Evolutionary conservation across 2,113 vertebrate species (phyloP), one percentile per base, ranked within the genome.

Genomic region (Pseudorasbora parva): DNA sequence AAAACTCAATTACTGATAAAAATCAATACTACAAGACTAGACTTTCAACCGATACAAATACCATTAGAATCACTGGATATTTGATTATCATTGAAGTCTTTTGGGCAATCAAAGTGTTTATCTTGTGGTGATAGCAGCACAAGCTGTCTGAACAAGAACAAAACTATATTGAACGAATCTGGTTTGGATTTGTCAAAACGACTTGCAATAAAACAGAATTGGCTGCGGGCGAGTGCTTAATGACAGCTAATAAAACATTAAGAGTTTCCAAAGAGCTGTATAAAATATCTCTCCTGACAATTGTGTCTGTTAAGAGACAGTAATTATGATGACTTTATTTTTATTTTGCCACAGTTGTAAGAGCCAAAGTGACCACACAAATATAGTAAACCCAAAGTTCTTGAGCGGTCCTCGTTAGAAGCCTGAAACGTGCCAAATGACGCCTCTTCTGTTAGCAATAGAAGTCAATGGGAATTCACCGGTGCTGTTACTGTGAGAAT

Each of bases 161-260:
- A 27, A 64, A 49, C 43, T 30, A 25, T 43, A 64, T 79, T 79
- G 17, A 79, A 64, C 21, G 15, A 47, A 49, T 47, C 77, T 83
- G 68, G 19, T 76, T 57, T 43, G 14, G 41, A 57, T 59, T 30
- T 49, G 43, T 30, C 19, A 62, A 59, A 45, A 69, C 14, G 25
- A 27, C 75, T 69, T 76, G 57, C 27, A 51, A 51, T 25, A 30
- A 86, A 84, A 81, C 51, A 23, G 56, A 47, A 8, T 66, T 51
- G 62, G 60, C 59, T 82, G 30, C 15, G 23, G 43, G 81, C 21
- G 62, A 74, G 21, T 37, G 57, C 27, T 33, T 68, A 45, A n/a
- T 57, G 74, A 41, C 14, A 77, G 54, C 47, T n/a, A 57, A 78
- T 69, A 33, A 71, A 84, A 71, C 51, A 59, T 41, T 72, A 74